These are phyloP conservation scores for Hesperia comma DNA, from an alignment of 2,888 invertebrate species.

Conservation along the genomic window DNA sequence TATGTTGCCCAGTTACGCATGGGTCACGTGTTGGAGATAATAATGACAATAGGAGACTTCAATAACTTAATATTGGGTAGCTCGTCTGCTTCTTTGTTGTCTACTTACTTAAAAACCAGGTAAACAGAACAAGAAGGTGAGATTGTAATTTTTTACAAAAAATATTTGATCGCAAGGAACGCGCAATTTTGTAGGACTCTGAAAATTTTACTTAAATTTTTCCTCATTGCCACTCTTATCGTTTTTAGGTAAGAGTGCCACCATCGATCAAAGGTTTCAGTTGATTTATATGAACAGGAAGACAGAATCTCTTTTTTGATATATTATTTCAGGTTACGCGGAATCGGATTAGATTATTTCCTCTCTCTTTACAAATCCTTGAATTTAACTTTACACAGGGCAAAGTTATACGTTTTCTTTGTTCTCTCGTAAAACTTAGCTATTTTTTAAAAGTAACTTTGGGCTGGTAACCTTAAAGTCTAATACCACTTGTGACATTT, in stretches of 20 bases:
- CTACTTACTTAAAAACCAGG: too few species aligned
- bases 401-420: neutral
- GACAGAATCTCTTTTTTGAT: conserved; percentile 34
- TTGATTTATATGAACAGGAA: conserved; percentile 32
- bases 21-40: too few species aligned
- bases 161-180: too few species aligned
- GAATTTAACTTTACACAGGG: conserved; percentile 16
- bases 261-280: conserved; percentile 32
- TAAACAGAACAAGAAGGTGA: too few species aligned
- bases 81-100: too few species aligned
- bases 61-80: too few species aligned
- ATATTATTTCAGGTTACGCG: conserved; percentile 32
- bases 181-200: neutral
- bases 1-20: too few species aligned
- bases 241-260: conserved; percentile 16
- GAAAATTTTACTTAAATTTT: conserved; percentile 15
- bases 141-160: too few species aligned
- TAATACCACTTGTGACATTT: too few species aligned
- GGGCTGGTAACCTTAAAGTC: too few species aligned
- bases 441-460: neutral
- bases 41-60: too few species aligned
- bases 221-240: conserved; percentile 10
- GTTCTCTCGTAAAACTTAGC: neutral
- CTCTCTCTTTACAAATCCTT: conserved; percentile 4
- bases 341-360: conserved; percentile 30